Evolutionary conservation across 2,113 vertebrate species (phyloP).

Genomic region (Gopherus evgoodei): DNA sequence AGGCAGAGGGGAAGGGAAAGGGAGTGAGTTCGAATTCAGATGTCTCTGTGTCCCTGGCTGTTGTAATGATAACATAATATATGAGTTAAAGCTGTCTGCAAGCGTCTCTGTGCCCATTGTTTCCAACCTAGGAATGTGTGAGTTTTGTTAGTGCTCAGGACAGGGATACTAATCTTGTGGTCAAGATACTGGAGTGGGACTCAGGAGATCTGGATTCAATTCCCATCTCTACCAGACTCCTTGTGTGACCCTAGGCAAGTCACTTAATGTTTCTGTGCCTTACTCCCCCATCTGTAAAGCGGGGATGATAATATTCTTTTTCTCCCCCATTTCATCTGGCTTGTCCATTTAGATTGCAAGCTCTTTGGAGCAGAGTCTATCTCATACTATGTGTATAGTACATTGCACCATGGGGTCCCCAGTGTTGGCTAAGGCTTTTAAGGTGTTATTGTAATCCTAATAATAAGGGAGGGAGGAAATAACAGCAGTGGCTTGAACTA

Average conservation of each 20-base stretch:
- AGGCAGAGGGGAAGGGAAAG: background rate
- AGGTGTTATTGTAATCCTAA: background rate
- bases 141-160: background rate
- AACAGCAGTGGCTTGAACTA: background rate
- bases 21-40: background rate
- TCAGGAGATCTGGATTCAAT: background rate
- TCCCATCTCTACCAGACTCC: background rate
- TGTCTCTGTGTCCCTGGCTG: background rate
- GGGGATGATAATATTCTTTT: background rate
- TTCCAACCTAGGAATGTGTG: background rate
- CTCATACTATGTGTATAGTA: background rate
- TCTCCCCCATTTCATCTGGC: background rate
- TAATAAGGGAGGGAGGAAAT: background rate
- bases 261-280: fast-evolving
- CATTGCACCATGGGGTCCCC: fast-evolving
- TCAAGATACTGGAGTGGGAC: background rate
- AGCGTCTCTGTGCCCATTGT: background rate
- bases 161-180: background rate
- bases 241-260: background rate
- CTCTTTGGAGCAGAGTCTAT: background rate
- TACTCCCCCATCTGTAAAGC: background rate
- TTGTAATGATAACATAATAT: background rate
- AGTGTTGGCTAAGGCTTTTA: background rate
- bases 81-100: background rate
- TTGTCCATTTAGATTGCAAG: background rate